Conservation (phyloP, 2,797 vertebrate species). For the Chaenodraco wilsoni region DNA sequence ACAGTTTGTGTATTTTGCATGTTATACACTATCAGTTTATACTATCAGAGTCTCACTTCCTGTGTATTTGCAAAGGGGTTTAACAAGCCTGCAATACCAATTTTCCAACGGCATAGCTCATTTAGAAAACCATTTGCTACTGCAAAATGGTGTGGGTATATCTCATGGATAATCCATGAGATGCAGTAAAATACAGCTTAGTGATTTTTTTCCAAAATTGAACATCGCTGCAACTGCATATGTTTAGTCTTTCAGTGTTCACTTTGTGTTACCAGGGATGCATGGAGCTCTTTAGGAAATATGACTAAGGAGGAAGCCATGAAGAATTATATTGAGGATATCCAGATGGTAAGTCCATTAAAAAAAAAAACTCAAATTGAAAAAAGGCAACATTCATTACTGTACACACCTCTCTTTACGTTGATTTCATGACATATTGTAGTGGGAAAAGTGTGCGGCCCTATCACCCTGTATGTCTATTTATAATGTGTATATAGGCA, state of each 20-base stretch:
- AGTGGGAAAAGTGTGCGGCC: neutral
- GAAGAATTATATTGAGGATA: conserved; percentile 95
- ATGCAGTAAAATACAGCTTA: neutral
- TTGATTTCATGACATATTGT: neutral
- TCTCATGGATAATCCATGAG: neutral
- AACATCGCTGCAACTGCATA: neutral
- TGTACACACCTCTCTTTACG: neutral
- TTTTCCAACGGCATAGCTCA: neutral
- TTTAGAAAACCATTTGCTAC: conserved; percentile 1
- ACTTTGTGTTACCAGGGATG: conserved; percentile 87
- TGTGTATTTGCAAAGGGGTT: neutral
- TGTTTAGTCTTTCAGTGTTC: neutral
- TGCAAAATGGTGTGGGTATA: neutral
- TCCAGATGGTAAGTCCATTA: conserved; percentile 90
- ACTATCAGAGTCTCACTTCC: neutral
- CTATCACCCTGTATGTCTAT: neutral
- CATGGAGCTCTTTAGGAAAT: conserved; percentile 93
- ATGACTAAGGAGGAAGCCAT: conserved; percentile 96
- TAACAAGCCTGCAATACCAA: no score
- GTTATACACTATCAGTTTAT: neutral
- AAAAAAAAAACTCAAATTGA: conserved; percentile 22
- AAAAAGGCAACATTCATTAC: conserved; percentile 5
- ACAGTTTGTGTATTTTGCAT: neutral
- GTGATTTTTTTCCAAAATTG: neutral
- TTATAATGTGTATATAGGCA: neutral